Percentiles rank a stretch among this genome's conserved stretches.
Evolutionary conservation across 2,113 vertebrate species (phyloP).

Genomic region (Pseudopipra pipra): DNA sequence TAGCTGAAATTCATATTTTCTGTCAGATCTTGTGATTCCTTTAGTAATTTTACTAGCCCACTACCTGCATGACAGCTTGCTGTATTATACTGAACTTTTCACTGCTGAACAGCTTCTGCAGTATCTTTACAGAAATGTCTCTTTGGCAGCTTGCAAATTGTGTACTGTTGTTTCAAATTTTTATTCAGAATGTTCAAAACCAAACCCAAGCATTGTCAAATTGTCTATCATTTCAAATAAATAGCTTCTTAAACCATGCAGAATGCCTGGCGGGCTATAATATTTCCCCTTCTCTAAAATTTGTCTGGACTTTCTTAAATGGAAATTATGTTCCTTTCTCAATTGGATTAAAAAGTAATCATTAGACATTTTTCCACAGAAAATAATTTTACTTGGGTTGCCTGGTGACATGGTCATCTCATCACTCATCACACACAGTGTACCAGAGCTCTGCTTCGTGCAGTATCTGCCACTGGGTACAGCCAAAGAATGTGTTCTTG

Average conservation of each 20-base stretch:
- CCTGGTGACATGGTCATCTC: neutral
- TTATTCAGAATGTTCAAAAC: neutral
- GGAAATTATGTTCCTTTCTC: neutral
- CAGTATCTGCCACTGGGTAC: neutral
- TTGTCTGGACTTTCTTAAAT: neutral
- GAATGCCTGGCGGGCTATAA: neutral
- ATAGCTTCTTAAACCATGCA: neutral
- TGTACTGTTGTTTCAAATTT: neutral
- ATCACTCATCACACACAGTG: neutral
- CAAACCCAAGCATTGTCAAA: neutral
- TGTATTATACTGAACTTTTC: neutral
- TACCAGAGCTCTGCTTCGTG: neutral
- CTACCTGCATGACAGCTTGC: neutral
- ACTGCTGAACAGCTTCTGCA: neutral
- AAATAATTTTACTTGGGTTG: neutral
- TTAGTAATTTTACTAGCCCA: neutral
- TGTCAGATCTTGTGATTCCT: neutral
- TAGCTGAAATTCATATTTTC: neutral
- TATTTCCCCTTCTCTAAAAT: neutral
- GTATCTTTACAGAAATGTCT: neutral
- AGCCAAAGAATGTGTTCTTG: neutral
- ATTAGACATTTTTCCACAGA: neutral
- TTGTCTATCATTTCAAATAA: neutral
- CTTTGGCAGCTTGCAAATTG: neutral
- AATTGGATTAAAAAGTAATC: neutral